Conservation (phyloP, 2,113 vertebrate species). For the Rhinopomastus cyanomelas region DNA sequence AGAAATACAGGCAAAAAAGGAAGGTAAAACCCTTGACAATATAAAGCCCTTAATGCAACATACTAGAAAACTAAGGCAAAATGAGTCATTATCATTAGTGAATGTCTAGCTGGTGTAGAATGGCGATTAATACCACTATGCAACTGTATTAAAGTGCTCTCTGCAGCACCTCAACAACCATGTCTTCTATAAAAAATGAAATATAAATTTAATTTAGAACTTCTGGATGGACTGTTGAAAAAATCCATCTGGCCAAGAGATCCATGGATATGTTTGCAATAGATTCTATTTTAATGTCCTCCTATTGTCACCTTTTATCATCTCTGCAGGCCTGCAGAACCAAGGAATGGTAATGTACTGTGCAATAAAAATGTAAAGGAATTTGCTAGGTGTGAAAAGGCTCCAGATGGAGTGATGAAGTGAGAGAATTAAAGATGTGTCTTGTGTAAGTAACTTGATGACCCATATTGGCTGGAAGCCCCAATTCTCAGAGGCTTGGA, state of each 20-base stretch:
- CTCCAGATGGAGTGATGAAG: not conserved
- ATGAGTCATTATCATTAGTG: constrained; percentile 18
- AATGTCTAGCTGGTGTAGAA: constrained; percentile 16
- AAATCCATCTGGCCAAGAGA: not conserved
- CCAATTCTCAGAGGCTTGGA: not conserved
- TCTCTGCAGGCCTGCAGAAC: not conserved
- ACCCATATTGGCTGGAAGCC: not conserved
- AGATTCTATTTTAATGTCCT: not conserved
- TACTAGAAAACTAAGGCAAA: constrained; percentile 16
- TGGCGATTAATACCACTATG: not conserved
- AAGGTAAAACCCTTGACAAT: not conserved
- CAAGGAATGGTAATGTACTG: not conserved
- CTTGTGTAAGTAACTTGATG: not conserved
- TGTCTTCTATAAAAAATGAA: not conserved
- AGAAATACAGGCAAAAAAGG: not conserved
- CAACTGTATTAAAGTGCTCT: constrained; percentile 9
- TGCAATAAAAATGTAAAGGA: not conserved
- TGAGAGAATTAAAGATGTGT: not conserved
- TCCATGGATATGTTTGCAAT: not conserved
- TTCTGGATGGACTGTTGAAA: not conserved
- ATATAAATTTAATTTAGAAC: not conserved
- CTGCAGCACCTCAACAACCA: not conserved
- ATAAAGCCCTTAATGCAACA: not conserved
- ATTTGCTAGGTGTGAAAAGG: not conserved
- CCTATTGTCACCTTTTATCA: not conserved